phyloP scores from a whole-genome alignment of 2,113 vertebrate genomes.

The Dromaius novaehollandiae region DNA sequence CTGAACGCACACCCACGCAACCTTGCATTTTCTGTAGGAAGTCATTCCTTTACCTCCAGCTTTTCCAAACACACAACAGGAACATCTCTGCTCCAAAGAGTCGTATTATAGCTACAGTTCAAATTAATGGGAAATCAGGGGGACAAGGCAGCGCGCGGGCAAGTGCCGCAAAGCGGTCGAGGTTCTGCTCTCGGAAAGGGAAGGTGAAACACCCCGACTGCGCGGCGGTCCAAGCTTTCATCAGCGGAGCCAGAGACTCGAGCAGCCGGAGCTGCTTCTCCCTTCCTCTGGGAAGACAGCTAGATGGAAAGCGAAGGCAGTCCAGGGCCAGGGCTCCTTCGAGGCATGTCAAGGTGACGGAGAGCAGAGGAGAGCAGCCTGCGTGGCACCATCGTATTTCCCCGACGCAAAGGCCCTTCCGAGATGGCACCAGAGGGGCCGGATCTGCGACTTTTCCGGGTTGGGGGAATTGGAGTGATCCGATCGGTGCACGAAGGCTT shows the following conservation, averaged over 20 bases:
- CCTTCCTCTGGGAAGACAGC: fast-evolving
- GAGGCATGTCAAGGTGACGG: background rate
- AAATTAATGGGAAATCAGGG: background rate
- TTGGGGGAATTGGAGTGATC: fast-evolving
- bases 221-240: fast-evolving
- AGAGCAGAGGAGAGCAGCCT: background rate
- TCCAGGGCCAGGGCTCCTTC: background rate
- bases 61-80: background rate
- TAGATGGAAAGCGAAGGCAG: background rate
- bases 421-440: background rate
- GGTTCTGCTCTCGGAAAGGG: background rate
- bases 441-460: fast-evolving
- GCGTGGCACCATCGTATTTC: too few relatives aligned
- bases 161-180: background rate
- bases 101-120: too few relatives aligned
- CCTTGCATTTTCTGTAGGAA: background rate
- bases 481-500: too few relatives aligned
- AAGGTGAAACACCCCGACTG: background rate
- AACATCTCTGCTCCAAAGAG: background rate
- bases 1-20: fast-evolving
- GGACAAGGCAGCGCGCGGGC: background rate
- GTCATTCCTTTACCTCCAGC: too few relatives aligned
- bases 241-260: fast-evolving
- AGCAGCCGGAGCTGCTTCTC: background rate
- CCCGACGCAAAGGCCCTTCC: background rate